These are phyloP conservation scores for Eumaeus atala DNA, from an alignment of 1,140 invertebrate species.

Conservation along the genomic window DNA sequence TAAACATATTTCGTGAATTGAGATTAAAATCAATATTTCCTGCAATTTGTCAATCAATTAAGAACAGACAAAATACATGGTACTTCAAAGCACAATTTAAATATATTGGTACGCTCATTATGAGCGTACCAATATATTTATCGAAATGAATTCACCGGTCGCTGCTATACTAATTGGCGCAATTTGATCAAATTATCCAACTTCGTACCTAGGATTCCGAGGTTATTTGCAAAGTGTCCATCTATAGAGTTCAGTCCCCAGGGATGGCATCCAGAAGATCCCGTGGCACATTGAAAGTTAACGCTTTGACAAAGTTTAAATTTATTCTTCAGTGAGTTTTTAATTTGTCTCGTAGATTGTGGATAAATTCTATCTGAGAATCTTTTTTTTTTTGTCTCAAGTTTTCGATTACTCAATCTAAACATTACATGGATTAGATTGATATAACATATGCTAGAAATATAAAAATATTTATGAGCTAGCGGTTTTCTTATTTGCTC, in stretches of 20 bases:
- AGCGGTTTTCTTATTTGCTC: no score
- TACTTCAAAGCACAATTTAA: no score
- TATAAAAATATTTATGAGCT: no score
- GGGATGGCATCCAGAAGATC: conserved; percentile 31
- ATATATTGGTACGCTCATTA: no score
- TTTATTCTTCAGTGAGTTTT: conserved; percentile 64
- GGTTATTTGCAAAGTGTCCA: conserved; percentile 28
- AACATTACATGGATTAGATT: no score
- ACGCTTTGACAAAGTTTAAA: conserved; percentile 70
- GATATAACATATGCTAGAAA: no score
- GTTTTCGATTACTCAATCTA: conserved; percentile 32
- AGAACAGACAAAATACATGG: no score
- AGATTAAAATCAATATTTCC: no score
- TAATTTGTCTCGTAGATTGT: conserved; percentile 58
- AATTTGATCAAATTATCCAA: conserved; percentile 18
- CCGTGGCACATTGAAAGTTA: conserved; percentile 60
- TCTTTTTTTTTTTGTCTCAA: conserved; percentile 35
- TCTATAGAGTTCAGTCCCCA: conserved; percentile 30
- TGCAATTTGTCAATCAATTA: no score
- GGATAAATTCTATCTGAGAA: conserved; percentile 48
- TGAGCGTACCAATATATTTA: no score
- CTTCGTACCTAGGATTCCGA: conserved; percentile 19
- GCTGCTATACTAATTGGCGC: neutral
- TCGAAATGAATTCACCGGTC: no score
- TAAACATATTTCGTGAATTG: no score